Conservation (phyloP, 2,113 vertebrate genomes). For the Lagopus muta region DNA sequence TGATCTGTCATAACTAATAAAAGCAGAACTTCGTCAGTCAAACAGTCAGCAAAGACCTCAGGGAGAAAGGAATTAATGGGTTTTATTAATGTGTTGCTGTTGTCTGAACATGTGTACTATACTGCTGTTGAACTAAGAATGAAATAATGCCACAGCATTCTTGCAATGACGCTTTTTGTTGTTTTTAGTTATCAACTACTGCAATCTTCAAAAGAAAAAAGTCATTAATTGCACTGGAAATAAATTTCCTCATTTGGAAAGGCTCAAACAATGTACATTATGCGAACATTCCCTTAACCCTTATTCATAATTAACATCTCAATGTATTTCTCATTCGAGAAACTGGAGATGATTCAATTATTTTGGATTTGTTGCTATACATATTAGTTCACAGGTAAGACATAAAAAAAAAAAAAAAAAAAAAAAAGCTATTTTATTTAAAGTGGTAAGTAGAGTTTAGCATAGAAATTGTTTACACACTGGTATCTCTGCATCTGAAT, state of each 20-base stretch:
- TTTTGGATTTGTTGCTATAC: fast-evolving
- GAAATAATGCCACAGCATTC: background rate
- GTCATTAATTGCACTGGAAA: background rate
- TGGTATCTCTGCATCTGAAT: background rate
- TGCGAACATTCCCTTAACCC: background rate
- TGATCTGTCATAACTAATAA: conserved; percentile 67
- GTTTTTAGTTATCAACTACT: background rate
- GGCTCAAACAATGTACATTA: background rate
- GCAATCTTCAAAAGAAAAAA: background rate
- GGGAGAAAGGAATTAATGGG: conserved; percentile 54
- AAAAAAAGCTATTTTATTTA: background rate
- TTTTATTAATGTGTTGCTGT: conserved; percentile 50
- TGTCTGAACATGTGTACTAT: conserved; percentile 31
- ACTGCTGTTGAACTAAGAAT: conserved; percentile 35
- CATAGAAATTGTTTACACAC: background rate
- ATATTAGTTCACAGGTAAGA: background rate
- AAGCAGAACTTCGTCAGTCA: conserved; percentile 61
- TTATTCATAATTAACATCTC: background rate
- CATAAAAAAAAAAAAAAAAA: background rate
- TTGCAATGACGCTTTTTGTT: background rate
- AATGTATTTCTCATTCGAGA: background rate
- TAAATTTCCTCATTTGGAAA: background rate
- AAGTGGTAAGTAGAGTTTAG: background rate
- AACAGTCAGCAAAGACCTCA: conserved; percentile 44
- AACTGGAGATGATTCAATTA: background rate